Percentiles rank a stretch among this genome's conserved stretches.
phyloP scores from a whole-genome alignment of 2,113 vertebrate species.

The Galemys pyrenaicus region DNA sequence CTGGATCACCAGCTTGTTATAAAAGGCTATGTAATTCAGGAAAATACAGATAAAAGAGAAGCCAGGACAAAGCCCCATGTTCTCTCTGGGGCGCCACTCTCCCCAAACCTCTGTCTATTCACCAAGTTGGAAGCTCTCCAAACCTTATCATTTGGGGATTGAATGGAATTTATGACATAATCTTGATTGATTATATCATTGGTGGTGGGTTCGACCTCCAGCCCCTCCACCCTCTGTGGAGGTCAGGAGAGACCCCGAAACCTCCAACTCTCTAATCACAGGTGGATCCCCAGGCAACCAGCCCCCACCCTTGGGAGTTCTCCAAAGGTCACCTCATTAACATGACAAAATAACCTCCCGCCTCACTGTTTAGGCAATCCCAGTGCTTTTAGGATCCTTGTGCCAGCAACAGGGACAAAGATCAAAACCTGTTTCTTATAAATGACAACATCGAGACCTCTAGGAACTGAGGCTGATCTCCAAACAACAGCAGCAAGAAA shows the following conservation, averaged over 20 bases:
- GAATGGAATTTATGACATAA: neutral
- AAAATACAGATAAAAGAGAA: neutral
- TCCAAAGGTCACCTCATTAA: neutral
- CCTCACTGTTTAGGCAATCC: neutral
- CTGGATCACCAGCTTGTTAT: neutral
- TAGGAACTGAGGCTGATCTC: neutral
- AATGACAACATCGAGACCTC: neutral
- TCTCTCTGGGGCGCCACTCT: neutral
- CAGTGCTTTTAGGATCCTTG: neutral
- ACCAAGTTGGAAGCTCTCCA: neutral
- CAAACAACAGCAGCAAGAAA: neutral
- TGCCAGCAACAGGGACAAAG: neutral
- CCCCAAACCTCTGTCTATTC: neutral
- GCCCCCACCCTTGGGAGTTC: neutral
- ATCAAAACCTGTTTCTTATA: neutral
- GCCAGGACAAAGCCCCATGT: no score
- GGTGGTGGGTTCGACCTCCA: neutral
- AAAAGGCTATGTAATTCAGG: neutral
- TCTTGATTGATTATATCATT: neutral
- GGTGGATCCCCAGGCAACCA: no score
- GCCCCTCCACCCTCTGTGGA: neutral
- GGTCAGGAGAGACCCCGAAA: neutral
- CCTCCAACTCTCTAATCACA: neutral
- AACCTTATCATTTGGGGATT: neutral
- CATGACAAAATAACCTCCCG: neutral